A percentile compares a stretch with the other conserved stretches of the same genome.
phyloP scores from a whole-genome alignment of 1,140 invertebrate species.

The Trachymyrmex septentrionalis region DNA sequence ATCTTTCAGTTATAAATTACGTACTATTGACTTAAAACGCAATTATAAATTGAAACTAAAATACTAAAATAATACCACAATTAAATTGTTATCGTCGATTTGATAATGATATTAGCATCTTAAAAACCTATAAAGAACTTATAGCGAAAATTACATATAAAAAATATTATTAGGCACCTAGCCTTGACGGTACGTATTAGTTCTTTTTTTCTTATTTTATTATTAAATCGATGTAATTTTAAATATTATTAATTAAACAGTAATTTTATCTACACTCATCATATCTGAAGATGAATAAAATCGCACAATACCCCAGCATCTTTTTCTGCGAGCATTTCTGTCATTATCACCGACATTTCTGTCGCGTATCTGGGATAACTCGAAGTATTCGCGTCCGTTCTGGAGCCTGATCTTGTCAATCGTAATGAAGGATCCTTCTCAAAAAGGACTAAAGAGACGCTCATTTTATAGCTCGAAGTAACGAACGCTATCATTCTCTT shows the following conservation, averaged over 20 bases:
- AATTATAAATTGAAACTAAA: too few relatives aligned
- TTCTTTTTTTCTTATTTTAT: too few relatives aligned
- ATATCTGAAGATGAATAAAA: conserved; percentile 8
- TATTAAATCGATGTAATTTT: not conserved
- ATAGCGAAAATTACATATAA: too few relatives aligned
- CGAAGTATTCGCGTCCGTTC: not conserved
- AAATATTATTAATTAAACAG: too few relatives aligned
- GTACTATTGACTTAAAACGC: too few relatives aligned
- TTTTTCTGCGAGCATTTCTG: conserved; percentile 5
- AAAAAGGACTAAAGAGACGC: not conserved
- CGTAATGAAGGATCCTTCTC: conserved; percentile 42
- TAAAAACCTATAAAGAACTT: too few relatives aligned
- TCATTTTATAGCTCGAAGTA: conserved; percentile 15
- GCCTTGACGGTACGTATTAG: too few relatives aligned
- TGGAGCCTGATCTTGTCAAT: conserved; percentile 12
- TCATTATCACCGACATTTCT: conserved; percentile 45
- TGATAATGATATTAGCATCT: too few relatives aligned
- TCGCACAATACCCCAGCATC: not conserved
- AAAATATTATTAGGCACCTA: too few relatives aligned
- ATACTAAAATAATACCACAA: too few relatives aligned
- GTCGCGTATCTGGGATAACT: not conserved
- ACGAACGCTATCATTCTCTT: conserved; percentile 35
- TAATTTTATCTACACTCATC: not conserved
- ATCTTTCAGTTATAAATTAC: too few relatives aligned
- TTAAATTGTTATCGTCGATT: too few relatives aligned